Base-by-base conservation (phyloP, 2,888 invertebrate genomes). In the Drosophila tripunctata region DNA sequence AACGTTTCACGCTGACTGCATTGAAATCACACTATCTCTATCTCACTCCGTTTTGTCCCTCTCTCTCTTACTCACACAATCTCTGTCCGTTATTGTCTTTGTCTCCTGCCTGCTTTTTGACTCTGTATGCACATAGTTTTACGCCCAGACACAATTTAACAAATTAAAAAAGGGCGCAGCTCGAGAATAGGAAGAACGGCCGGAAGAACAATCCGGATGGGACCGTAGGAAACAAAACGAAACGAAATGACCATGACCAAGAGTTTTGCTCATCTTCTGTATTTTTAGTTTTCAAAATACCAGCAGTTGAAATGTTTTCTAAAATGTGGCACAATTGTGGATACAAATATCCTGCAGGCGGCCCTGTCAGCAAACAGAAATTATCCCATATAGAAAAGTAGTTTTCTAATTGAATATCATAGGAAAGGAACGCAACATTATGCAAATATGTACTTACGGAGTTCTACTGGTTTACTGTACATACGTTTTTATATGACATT, bases 141-240 rank as follows among this genome's bases (percentile, higher is more conserved):
- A 50, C 47, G 22, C 58, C 60, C 78, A 84, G 67, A 66, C 62
- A 82, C 85, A 85, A 85, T 85, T 82, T 77, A 79, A 77, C 57
- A 85, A 85, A 82, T 82, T 82, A 81, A 78, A 80, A 55, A 57
- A 60, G 56, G 36, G 44, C 61, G 33, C 31, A 35, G 52, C 40
- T 14, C 17, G 27, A 38, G 12, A 50, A 51, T 40, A 31, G 40
- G 19, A 56, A 47, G 60, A 10, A 27, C 47, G 44, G 35, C 57
- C 35, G 66, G 54, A 64, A 41, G 51, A 62, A 35, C 66, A 65
- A 76, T 57, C 82, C 76, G 78, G 82, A 73, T 48, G 31, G 12
- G 73, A 73, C 19, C 44, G 24, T 22, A 64, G 48, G 33, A 31
- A 71, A 30, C 38, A 36, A 36, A 51, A 45, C 56, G 24, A 22